These are phyloP conservation scores for Drosophila ficusphila DNA, from an alignment of 1,140 invertebrate genomes.

Conservation along the genomic window DNA sequence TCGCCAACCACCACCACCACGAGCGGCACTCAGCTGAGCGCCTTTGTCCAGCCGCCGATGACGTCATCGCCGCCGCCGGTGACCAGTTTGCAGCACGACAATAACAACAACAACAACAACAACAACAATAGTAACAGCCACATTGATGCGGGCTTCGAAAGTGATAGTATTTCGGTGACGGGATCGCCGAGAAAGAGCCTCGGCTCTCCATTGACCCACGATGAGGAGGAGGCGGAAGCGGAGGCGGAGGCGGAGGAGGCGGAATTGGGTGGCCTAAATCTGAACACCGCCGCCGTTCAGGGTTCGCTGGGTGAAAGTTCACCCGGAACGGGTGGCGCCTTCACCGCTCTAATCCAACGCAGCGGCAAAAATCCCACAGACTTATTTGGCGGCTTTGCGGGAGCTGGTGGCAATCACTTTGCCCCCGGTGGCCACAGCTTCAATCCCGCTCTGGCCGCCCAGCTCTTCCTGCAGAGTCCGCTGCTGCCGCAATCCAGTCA, in stretches of 20 bases:
- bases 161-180: conserved; percentile 89
- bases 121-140: conserved; percentile 74
- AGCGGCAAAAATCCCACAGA: conserved; percentile 71
- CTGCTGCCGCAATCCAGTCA: conserved; percentile 89
- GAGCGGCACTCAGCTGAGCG: conserved; percentile 52
- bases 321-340: conserved; percentile 64
- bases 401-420: conserved; percentile 56
- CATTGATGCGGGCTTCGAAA: conserved; percentile 84
- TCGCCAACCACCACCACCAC: conserved; percentile 81
- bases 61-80: conserved; percentile 54
- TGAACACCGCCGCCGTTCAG: conserved; percentile 24
- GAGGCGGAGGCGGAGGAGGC: conserved; percentile 29
- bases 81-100: conserved; percentile 65
- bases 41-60: conserved; percentile 51
- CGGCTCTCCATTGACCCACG: conserved; percentile 53
- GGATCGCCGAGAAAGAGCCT: conserved; percentile 85
- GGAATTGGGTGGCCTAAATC: conserved; percentile 31
- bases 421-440: conserved; percentile 85
- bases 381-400: conserved; percentile 84
- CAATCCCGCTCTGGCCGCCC: conserved; percentile 88
- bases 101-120: conserved; percentile 73
- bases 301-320: conserved; percentile 3
- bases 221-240: conserved; percentile 62
- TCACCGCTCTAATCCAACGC: conserved; percentile 80
- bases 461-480: conserved; percentile 89